phyloP scores from a whole-genome alignment of 1,140 invertebrate species.

The Drosophila bocqueti region DNA sequence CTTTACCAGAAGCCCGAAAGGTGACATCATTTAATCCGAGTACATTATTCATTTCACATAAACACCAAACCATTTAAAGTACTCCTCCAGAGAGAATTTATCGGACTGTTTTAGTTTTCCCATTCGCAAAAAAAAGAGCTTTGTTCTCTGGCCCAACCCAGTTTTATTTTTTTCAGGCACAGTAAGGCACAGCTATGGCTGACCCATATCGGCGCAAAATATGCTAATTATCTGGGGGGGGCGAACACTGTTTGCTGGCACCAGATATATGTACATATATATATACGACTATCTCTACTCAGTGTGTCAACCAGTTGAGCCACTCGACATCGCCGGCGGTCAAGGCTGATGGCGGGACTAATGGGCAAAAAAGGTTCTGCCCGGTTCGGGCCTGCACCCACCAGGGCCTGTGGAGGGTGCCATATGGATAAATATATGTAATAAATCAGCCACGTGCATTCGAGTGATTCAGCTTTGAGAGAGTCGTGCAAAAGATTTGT shows the following conservation, averaged over 20 bases:
- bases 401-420: constrained; percentile 7
- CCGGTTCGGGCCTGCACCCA: constrained; percentile 4
- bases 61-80: constrained; percentile 7
- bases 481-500: constrained; percentile 67
- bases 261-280: neutral
- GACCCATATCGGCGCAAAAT: constrained; percentile 81
- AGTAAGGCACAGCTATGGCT: constrained; percentile 58
- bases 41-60: constrained; percentile 16
- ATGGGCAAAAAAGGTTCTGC: constrained; percentile 46
- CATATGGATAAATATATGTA: constrained; percentile 31
- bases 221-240: constrained; percentile 70
- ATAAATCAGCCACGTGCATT: constrained; percentile 80
- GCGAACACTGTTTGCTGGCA: constrained; percentile 19
- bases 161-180: constrained; percentile 38
- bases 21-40: neutral
- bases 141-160: constrained; percentile 60
- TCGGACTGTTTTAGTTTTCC: constrained; percentile 21
- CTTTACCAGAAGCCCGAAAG: neutral
- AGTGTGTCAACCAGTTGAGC: constrained; percentile 39
- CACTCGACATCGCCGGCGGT: constrained; percentile 58
- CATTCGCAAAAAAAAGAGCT: constrained; percentile 19
- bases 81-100: constrained; percentile 24
- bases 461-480: constrained; percentile 64
- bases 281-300: constrained; percentile 32
- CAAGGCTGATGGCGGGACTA: constrained; percentile 57